These are phyloP conservation scores for Dione vanillae DNA, from an alignment of 2,888 invertebrate genomes.

Conservation along the genomic window DNA sequence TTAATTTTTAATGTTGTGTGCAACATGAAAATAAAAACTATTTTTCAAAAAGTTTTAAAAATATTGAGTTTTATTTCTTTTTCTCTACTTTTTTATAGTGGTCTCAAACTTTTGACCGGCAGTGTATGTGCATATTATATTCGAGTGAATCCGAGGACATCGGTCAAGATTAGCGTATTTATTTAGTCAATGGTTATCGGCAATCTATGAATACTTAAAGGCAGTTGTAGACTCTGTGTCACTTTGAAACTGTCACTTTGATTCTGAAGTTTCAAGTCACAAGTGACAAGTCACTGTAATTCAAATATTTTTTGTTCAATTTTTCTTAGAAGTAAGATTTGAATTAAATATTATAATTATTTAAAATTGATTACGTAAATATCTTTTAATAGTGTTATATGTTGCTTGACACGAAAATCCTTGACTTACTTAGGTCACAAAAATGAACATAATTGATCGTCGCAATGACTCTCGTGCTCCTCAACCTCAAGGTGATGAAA, in stretches of 20 bases:
- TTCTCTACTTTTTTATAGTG: too few relatives aligned
- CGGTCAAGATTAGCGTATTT: too few relatives aligned
- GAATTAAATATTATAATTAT: constrained; percentile 21
- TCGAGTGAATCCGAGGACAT: too few relatives aligned
- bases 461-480: constrained; percentile 31
- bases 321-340: constrained; percentile 4
- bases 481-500: constrained; percentile 63
- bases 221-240: not conserved
- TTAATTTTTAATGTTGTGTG: too few relatives aligned
- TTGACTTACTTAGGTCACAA: constrained; percentile 25
- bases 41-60: too few relatives aligned
- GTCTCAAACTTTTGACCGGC: too few relatives aligned
- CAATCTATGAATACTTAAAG: not conserved
- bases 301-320: constrained; percentile 16
- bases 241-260: constrained; percentile 10
- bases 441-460: constrained; percentile 25
- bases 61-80: too few relatives aligned
- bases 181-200: not conserved
- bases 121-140: too few relatives aligned
- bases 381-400: constrained; percentile 1
- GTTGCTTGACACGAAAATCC: not conserved
- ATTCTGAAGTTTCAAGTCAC: constrained; percentile 18
- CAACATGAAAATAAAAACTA: too few relatives aligned
- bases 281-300: constrained; percentile 21
- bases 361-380: not conserved